Evolutionary conservation across 2,797 vertebrate genomes (phyloP), one percentile per base, ranked within the genome.

Genomic region (Propithecus perrieri): DNA sequence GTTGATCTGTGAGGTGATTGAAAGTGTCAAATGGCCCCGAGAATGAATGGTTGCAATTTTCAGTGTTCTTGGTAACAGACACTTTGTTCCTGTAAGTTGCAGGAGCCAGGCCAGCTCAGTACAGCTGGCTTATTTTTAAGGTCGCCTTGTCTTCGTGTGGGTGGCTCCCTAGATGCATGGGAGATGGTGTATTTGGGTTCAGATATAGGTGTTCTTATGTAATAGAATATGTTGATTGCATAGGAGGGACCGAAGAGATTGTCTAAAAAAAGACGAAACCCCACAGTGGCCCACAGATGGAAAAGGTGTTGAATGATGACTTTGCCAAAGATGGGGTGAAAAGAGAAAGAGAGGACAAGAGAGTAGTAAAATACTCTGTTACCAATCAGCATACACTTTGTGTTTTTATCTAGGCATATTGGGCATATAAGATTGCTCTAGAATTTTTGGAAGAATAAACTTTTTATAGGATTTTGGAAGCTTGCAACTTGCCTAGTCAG

Each of bases 31-130:
- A 55, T 5, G 72, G 57, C 72, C 72, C 92, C 14, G 83, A 94
- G 61, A 97, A 97, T 89, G 50, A 94, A 89, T 75, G 67, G 22
- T 85, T 86, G 84, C 10, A 57, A 75, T 87, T 87, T 72, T 81
- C 86, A 81, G 35, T 35, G 48, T 63, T 88, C 55, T 41, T 94
- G 61, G 76, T 41, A 30, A 79, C 28, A 38, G 59, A 53, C 35
- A 35, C 43, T 59, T 20, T 50, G 12, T 81, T 91, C 74, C 55
- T 72, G 26, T 41, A 46, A 80, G 28, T 67, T n/a, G 12, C 41
- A 67, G 90, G 85, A 92, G 84, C 10, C 46, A 48, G 53, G 48
- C 50, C 79, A 95, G 83, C n/a, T 72, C 0, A 1, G 46, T 69
- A 30, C 7, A 63, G 65, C 24, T 83, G 46, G 61, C 59, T 91